These are phyloP conservation scores for Megaceryle torquata DNA, from an alignment of 2,113 vertebrate species.

Conservation along the genomic window DNA sequence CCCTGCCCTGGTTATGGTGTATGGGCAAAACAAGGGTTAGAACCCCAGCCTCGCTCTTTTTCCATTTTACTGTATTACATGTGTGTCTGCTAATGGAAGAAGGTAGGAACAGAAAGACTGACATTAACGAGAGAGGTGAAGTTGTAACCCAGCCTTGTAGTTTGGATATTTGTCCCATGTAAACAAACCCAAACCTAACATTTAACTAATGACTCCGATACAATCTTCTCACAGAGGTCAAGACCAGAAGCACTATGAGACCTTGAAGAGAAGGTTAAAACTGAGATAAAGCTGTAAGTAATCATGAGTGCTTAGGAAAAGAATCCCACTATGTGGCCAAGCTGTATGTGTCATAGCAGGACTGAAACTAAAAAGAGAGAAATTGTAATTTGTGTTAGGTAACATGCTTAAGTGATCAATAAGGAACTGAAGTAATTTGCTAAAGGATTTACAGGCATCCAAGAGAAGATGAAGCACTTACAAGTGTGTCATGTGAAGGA, in stretches of 20 bases:
- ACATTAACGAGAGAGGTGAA: background rate
- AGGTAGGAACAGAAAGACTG: background rate
- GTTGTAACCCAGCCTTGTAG: background rate
- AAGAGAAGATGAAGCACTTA: background rate
- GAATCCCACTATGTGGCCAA: background rate
- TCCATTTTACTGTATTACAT: background rate
- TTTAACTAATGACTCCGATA: background rate
- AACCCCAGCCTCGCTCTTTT: background rate
- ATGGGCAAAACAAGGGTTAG: background rate
- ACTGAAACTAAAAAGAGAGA: background rate
- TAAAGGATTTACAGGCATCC: background rate
- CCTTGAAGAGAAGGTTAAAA: background rate
- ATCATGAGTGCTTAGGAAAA: background rate
- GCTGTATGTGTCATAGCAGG: background rate
- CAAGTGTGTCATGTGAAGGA: background rate
- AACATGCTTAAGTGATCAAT: background rate
- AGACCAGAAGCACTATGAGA: background rate
- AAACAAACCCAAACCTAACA: background rate
- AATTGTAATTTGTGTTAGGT: background rate
- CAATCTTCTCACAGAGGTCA: background rate
- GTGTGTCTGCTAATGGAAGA: background rate
- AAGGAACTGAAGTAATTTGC: background rate
- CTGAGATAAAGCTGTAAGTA: background rate
- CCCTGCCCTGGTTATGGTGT: background rate
- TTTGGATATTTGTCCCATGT: background rate